Percentiles rank a stretch among this genome's conserved stretches.
phyloP scores from a whole-genome alignment of 2,888 invertebrate genomes.

The Phyto melanocephala region DNA sequence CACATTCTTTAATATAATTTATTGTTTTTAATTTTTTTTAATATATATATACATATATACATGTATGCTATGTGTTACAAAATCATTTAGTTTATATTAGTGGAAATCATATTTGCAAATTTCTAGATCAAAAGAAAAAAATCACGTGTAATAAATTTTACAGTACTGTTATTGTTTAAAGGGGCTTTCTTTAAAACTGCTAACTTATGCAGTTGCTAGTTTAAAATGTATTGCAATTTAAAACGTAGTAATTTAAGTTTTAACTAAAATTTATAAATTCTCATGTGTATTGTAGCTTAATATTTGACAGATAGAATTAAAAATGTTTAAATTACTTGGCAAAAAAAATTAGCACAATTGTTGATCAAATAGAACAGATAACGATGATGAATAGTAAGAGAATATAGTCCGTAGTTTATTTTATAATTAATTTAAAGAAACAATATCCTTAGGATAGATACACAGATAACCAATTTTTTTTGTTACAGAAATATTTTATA shows the following conservation, averaged over 20 bases:
- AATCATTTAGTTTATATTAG: too few species aligned
- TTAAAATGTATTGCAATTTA: slow-evolving; percentile 33
- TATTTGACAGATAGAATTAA: not conserved
- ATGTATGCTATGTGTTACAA: too few species aligned
- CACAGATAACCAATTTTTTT: too few species aligned
- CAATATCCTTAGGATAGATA: not conserved
- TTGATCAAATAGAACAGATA: not conserved
- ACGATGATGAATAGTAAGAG: not conserved
- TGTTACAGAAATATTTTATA: too few species aligned
- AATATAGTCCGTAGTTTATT: too few species aligned
- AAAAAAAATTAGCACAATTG: not conserved
- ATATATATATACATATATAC: too few species aligned
- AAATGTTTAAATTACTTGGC: not conserved
- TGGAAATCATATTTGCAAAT: too few species aligned
- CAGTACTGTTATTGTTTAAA: not conserved
- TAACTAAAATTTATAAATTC: slow-evolving; percentile 29
- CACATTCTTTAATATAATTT: too few species aligned
- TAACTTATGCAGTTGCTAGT: slow-evolving; percentile 23
- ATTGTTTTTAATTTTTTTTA: too few species aligned
- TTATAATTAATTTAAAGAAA: not conserved
- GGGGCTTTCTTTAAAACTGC: not conserved
- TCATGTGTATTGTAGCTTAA: slow-evolving; percentile 2
- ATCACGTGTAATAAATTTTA: too few species aligned
- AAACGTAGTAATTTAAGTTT: slow-evolving; percentile 43
- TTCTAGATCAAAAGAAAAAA: too few species aligned